A percentile compares a stretch with the other conserved stretches of the same genome.
These are phyloP conservation scores for Halcyon leucocephala DNA, from an alignment of 2,797 vertebrate species.

Conservation along the genomic window DNA sequence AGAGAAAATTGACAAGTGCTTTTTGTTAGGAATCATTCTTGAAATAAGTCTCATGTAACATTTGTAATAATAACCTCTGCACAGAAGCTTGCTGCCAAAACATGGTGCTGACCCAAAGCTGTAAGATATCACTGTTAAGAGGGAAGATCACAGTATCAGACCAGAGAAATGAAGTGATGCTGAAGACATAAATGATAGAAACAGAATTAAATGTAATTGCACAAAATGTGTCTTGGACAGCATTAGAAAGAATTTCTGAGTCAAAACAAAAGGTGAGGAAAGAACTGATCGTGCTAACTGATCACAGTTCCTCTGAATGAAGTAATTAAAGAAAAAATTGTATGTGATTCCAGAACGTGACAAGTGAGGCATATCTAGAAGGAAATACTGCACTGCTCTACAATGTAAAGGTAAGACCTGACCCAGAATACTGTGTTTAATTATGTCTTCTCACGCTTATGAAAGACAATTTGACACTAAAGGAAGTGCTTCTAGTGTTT, in stretches of 20 bases:
- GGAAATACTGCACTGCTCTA: neutral
- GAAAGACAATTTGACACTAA: neutral
- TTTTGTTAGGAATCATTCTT: neutral
- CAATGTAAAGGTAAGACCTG: neutral
- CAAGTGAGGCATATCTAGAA: neutral
- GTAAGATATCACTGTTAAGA: neutral
- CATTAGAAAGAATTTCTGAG: neutral
- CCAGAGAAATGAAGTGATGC: neutral
- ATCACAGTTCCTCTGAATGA: neutral
- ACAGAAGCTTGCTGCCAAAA: neutral
- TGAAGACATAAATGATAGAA: neutral
- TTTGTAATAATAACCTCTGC: neutral
- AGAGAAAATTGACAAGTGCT: neutral
- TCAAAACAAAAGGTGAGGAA: neutral
- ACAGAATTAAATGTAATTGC: neutral
- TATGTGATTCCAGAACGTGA: neutral
- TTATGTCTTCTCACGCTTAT: neutral
- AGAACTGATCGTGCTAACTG: neutral
- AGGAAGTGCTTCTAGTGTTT: neutral
- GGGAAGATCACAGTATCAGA: neutral
- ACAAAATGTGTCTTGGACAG: neutral
- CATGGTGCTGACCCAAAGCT: neutral
- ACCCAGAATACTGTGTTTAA: neutral
- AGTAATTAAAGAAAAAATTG: neutral
- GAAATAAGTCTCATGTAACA: neutral